These are phyloP conservation scores for Hypothenemus hampei DNA, from an alignment of 1,140 invertebrate species.

Conservation along the genomic window DNA sequence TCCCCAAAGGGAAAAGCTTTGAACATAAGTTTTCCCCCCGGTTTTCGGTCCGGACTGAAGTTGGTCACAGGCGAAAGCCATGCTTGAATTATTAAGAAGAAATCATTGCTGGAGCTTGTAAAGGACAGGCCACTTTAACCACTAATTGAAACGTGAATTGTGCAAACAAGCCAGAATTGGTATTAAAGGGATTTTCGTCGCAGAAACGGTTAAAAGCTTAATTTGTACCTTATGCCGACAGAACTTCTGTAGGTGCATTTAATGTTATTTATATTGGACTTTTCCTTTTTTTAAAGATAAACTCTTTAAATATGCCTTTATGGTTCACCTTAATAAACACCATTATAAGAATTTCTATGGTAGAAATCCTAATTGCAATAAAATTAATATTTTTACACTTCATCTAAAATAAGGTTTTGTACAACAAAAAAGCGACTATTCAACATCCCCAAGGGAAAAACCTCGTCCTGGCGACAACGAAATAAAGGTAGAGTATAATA, in stretches of 20 bases:
- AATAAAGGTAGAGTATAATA: conserved; percentile 35
- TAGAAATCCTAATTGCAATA: no score
- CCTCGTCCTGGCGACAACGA: conserved; percentile 9
- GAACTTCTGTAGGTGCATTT: no score
- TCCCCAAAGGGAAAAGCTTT: conserved; percentile 29
- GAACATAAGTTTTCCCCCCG: conserved; percentile 29
- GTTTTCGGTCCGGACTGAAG: conserved; percentile 21
- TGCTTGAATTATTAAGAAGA: conserved; percentile 35
- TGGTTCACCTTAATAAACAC: no score
- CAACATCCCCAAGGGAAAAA: conserved; percentile 1
- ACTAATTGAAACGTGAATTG: conserved; percentile 32
- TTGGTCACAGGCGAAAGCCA: conserved; percentile 29
- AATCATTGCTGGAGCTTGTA: conserved; percentile 31
- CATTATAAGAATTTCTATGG: no score
- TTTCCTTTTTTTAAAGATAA: no score
- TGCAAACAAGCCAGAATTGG: conserved; percentile 28
- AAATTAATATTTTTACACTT: no score
- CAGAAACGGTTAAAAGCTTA: conserved; percentile 23
- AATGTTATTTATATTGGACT: neutral
- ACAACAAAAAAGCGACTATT: no score
- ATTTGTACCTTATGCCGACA: conserved; percentile 28
- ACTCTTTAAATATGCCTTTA: no score
- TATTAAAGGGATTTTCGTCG: conserved; percentile 26
- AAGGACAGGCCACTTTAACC: conserved; percentile 32
- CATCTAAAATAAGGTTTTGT: no score